These are phyloP conservation scores for Poicephalus meyeri DNA, from an alignment of 2,113 vertebrate genomes.

Conservation along the genomic window DNA sequence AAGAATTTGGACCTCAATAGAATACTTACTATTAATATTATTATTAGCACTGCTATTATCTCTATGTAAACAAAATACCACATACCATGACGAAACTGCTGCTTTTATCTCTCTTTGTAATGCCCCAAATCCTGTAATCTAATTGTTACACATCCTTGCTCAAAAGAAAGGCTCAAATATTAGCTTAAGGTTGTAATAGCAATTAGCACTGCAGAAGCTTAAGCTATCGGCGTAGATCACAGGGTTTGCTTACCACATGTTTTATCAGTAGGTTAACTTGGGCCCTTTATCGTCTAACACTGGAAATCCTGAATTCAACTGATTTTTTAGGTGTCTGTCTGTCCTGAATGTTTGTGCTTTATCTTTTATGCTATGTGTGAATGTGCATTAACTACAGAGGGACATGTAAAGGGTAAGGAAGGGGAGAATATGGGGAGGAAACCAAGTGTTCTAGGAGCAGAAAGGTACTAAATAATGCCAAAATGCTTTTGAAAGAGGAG, in stretches of 20 bases:
- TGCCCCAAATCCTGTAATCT: conserved; percentile 68
- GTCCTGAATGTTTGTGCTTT: background rate
- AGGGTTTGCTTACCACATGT: conserved; percentile 17
- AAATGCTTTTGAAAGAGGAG: background rate
- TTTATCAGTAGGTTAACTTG: background rate
- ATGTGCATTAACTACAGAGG: background rate
- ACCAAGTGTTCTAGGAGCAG: background rate
- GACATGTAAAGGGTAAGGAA: background rate
- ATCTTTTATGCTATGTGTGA: background rate
- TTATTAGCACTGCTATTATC: background rate
- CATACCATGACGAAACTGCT: conserved; percentile 16
- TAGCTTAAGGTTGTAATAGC: conserved; percentile 64
- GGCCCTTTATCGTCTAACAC: background rate
- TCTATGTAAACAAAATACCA: conserved; percentile 40
- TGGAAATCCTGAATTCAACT: background rate
- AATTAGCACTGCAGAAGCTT: conserved; percentile 63
- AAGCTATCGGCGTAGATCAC: conserved; percentile 48
- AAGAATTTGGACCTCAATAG: background rate
- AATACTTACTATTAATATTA: background rate
- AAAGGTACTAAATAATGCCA: background rate
- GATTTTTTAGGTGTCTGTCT: background rate
- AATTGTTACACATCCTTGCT: conserved; percentile 68
- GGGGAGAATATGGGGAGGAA: background rate
- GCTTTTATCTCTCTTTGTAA: conserved; percentile 55
- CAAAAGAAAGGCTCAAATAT: conserved; percentile 67